Percentiles rank a stretch among this genome's conserved stretches.
Evolutionary conservation across 2,888 invertebrate species (phyloP).

Genomic region (Mamestra brassicae): DNA sequence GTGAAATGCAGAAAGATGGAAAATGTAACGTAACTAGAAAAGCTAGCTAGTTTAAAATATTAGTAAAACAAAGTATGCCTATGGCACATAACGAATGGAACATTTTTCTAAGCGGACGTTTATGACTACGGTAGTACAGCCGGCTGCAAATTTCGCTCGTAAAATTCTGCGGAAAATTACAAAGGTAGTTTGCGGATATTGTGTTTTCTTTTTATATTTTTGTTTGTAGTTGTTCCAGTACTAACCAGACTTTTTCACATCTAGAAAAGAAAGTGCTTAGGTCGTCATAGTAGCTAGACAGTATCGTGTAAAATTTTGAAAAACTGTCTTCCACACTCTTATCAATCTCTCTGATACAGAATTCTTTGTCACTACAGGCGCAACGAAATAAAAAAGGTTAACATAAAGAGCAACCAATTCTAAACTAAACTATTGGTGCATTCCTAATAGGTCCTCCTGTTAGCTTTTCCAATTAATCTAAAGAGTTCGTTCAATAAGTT

Average conservation of each 20-base stretch:
- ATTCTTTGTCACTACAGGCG: not conserved
- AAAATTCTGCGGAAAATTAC: conserved; percentile 40
- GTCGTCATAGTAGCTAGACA: accelerated
- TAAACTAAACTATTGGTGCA: not conserved
- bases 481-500: conserved; percentile 32
- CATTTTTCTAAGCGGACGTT: conserved; percentile 53
- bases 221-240: not conserved
- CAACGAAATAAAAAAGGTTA: not conserved
- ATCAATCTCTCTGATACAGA: no score
- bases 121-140: conserved; percentile 26
- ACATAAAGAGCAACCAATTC: not conserved
- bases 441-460: conserved; percentile 17
- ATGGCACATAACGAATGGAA: conserved; percentile 41
- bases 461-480: conserved; percentile 49
- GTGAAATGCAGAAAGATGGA: conserved; percentile 26
- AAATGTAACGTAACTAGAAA: conserved; percentile 21
- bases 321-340: no score
- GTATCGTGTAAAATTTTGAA: no score
- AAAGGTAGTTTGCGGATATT: conserved; percentile 36
- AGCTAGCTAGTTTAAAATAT: conserved; percentile 32
- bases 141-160: conserved; percentile 42
- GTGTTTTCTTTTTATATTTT: conserved; percentile 19
- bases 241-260: not conserved
- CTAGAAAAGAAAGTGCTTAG: not conserved
- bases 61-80: conserved; percentile 47